Base-by-base conservation (phyloP, 2,113 vertebrate species). In the Bos taurus region DNA sequence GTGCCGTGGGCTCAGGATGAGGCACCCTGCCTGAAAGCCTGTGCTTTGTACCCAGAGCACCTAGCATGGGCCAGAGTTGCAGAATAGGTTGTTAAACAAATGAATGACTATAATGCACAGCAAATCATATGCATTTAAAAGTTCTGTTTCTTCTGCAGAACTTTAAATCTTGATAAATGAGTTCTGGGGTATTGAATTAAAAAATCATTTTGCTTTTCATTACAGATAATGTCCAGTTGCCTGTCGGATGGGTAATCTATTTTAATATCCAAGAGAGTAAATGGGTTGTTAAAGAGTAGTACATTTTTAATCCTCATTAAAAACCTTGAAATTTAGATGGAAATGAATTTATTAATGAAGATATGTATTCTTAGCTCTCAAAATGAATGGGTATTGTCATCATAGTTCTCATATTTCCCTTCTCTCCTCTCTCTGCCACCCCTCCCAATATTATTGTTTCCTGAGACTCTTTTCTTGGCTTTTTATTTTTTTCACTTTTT, bases 331-430 rank as follows among this genome's bases (percentile, higher is more conserved):
- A 67, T 98, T 95, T 95, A 91, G 96, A 91, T 97, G 46, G 88
- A 94, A 95, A 93, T 97, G 95, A 92, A 96, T 95, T 91, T 97
- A 98, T 97, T 98, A 97, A 97, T 98, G 98, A 96, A 97, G 97
- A 71, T 64, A 50, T 8, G 48, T 98, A 97, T 98, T 98, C 94
- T 98, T 98, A 94, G 97, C 82, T 88, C 91, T 96, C 40, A 89
- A 78, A 94, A 98, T 98, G 89, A 97, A 98, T 97, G 91, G 87
- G 30, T 7, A 43, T 80, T 98, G 92, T 97, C 97, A 96, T 60
- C 64, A n/a, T 23, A 19, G 6, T 90, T 94, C 78, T 59, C 46
- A 3, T 88, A 30, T 92, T 81, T 93, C 91, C 62, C 89, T 85
- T 91, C 46, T 28, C 62, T 84, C 48, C 48, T 90, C 17, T 92